Base-by-base conservation (phyloP, 2,797 vertebrate species). In the Erpetoichthys calabaricus region DNA sequence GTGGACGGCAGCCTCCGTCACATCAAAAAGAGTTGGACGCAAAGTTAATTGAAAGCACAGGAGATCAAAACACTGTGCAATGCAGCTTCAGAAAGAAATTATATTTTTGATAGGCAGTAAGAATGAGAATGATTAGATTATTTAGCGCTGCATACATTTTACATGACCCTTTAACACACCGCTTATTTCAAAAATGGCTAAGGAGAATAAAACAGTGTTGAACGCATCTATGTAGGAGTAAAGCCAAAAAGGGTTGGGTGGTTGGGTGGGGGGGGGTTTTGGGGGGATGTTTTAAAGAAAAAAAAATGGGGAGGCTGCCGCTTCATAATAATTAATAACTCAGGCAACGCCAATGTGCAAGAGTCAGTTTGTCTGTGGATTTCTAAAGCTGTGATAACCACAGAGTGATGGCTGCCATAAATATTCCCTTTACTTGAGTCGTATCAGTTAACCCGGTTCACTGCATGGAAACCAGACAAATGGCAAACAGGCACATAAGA, bases 321-420 rank as follows among this genome's bases (percentile, higher is more conserved):
- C 9, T 54, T 42, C 53, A 10, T 44, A 62, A 62, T 77, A 78
- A 81, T 79, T 78, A 79, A 79, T 72, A 74, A 57, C 73, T 68
- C 74, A 69, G 62, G 58, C 25, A 74, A 75, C 73, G 69, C 69
- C 64, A 69, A 62, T 70, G 42, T 51, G 5, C 50, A 51, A 6
- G 62, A 79, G 77, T 70, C 77, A 76, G 71, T 66, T 68, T 78
- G 78, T 79, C 75, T 77, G 75, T 54, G 41, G 71, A 76, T 65
- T 56, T 65, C 67, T 70, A 67, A 75, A 68, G 67, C 70, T 76
- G 69, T 62, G 67, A 67, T 67, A 73, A 78, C 73, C 71, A 56
- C 70, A 80, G 53, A 54, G 69, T 60, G 71, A 76, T 56, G 64
- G 62, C 58, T 42, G 41, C 41, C 53, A 54, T 54, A 54, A 54